phyloP scores from a whole-genome alignment of 2,888 invertebrate genomes.

The Helleia helle region DNA sequence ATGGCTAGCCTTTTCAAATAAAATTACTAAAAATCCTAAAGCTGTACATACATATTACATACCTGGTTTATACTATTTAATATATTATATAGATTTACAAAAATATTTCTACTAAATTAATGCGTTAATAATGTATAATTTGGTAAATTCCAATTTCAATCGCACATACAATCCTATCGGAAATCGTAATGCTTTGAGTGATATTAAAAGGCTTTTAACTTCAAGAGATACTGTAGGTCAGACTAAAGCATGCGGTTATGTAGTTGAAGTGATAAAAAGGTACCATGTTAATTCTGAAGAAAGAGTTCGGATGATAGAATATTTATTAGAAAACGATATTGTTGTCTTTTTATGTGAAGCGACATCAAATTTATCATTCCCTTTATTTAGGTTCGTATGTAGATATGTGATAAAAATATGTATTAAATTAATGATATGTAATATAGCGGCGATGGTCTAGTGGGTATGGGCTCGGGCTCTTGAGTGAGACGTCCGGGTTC shows the following conservation, averaged over 20 bases:
- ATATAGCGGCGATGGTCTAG: too few species aligned
- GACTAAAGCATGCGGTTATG: conserved; percentile 55
- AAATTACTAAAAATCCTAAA: too few species aligned
- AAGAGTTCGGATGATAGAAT: conserved; percentile 41
- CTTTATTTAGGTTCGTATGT: conserved; percentile 49
- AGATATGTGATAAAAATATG: too few species aligned
- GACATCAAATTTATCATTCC: conserved; percentile 54
- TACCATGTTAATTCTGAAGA: conserved; percentile 42
- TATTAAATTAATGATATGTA: too few species aligned
- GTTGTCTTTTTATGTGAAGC: conserved; percentile 61
- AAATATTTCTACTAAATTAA: too few species aligned
- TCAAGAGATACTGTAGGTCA: conserved; percentile 51
- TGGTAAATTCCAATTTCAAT: conserved; percentile 50
- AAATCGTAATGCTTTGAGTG: conserved; percentile 50
- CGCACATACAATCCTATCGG: conserved; percentile 55
- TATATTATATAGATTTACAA: too few species aligned
- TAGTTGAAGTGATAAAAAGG: conserved; percentile 48
- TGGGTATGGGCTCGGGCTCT: too few species aligned
- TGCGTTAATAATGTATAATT: conserved; percentile 45
- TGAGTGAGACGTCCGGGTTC: too few species aligned
- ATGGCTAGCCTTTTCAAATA: too few species aligned
- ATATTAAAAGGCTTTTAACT: conserved; percentile 54
- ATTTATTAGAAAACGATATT: conserved; percentile 57
- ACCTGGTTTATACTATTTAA: too few species aligned
- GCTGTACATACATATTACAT: too few species aligned